Percentiles rank a stretch among this genome's conserved stretches.
phyloP scores from a whole-genome alignment of 2,888 invertebrate species.

The Pollenia angustigena region DNA sequence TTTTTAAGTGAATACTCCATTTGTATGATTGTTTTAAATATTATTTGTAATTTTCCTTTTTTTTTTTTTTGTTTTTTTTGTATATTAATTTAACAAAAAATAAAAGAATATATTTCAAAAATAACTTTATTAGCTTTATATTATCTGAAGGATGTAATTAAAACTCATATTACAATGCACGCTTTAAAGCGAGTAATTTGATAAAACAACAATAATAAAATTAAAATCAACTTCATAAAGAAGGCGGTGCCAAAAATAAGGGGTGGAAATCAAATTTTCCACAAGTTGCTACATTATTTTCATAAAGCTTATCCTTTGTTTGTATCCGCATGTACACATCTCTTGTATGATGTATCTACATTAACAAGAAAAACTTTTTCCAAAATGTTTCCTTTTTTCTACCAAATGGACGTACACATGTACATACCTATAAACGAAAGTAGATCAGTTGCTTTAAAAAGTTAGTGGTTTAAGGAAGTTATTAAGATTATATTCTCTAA shows the following conservation, averaged over 20 bases:
- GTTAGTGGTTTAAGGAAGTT: neutral
- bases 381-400: neutral
- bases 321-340: neutral
- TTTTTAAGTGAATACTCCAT: slow-evolving; percentile 70
- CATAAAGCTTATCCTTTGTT: slow-evolving; percentile 32
- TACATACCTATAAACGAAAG: too few species aligned
- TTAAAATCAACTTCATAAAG: slow-evolving; percentile 52
- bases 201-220: slow-evolving; percentile 68
- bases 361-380: neutral
- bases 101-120: slow-evolving; percentile 39
- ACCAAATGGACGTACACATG: too few species aligned
- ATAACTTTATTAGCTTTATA: slow-evolving; percentile 67
- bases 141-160: slow-evolving; percentile 68
- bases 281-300: slow-evolving; percentile 52
- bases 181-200: slow-evolving; percentile 68
- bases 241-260: slow-evolving; percentile 70
- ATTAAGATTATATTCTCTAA: neutral
- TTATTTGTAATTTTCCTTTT: neutral
- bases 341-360: neutral
- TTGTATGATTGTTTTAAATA: slow-evolving; percentile 20
- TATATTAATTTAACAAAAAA: slow-evolving; percentile 36
- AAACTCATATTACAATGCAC: slow-evolving; percentile 71
- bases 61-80: slow-evolving; percentile 6
- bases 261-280: slow-evolving; percentile 71
- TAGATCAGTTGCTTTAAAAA: neutral